A percentile compares a stretch with the other conserved stretches of the same genome.
These are phyloP conservation scores for Paraescarpia echinospica DNA, from an alignment of 1,140 invertebrate genomes.

Conservation along the genomic window DNA sequence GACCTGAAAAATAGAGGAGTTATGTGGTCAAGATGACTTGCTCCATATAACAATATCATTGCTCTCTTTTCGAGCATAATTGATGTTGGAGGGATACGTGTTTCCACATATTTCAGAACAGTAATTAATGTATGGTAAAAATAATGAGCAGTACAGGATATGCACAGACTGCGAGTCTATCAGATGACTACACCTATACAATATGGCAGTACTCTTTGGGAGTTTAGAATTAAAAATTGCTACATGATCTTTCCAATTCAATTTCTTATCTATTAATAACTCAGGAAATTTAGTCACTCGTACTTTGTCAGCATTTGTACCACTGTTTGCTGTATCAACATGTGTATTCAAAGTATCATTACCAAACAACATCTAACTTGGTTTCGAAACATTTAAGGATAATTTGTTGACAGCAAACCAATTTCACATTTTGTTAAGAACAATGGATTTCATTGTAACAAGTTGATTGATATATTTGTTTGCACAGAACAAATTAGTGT, in stretches of 20 bases:
- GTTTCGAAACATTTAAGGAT: neutral
- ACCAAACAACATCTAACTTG: neutral
- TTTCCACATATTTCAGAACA: slow-evolving; percentile 16
- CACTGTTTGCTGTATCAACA: slow-evolving; percentile 9
- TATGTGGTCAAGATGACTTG: slow-evolving; percentile 4
- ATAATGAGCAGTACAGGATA: neutral
- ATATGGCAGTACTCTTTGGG: neutral
- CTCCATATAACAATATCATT: neutral
- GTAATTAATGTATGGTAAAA: slow-evolving; percentile 16
- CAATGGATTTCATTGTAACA: neutral
- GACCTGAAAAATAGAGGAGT: neutral
- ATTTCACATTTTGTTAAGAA: neutral
- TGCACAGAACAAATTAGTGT: neutral
- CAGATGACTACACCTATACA: neutral
- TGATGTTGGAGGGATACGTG: neutral
- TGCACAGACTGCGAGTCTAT: slow-evolving; percentile 13
- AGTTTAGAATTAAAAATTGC: neutral
- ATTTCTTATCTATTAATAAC: slow-evolving; percentile 8
- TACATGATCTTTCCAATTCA: slow-evolving; percentile 13
- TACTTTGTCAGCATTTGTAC: neutral
- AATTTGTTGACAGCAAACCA: neutral
- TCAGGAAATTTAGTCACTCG: neutral
- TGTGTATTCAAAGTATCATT: neutral
- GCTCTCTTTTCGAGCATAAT: slow-evolving; percentile 6
- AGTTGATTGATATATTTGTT: neutral